Base-by-base conservation (phyloP, 2,888 invertebrate genomes). In the Drosophila limbata region DNA sequence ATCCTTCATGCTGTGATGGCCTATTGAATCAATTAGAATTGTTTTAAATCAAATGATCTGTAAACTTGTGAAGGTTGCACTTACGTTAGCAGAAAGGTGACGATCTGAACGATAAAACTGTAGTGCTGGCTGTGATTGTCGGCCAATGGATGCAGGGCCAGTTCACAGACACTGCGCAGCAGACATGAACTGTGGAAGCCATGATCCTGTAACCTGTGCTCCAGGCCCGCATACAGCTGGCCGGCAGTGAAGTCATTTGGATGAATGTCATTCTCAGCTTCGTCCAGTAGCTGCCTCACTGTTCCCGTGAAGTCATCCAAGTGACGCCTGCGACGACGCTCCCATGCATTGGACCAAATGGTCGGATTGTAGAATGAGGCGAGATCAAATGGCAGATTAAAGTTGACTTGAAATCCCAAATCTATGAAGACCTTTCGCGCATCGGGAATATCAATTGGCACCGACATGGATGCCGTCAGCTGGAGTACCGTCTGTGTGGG, bases 61-160 rank as follows among this genome's bases (percentile, higher is more conserved):
- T 53, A n/a, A 8, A 11, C 9, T 35, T 21, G 13, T 35, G 0
- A 10, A 0, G 0, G 10, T 31, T 13, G 0, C 17, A 84, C 95
- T 94, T 92, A 96, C 96, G 95, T 95, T 52, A 96, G 93, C 51
- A 95, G 91, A 82, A 95, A 94, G 59, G 94, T 94, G 47, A 95
- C 92, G 33, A 96, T 92, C 91, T 96, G 95, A 60, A 95, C 95
- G 0, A 96, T 91, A 9, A 96, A 91, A 5, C 59, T 57, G 9
- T 67, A 60, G 15, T 33, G 92, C 79, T 94, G 94, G 52, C 94
- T 94, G n/a, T 90, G 86, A 25, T 81, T 93, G 13, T 88, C 84
- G 60, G 94, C 94, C 13, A 96, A 91, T 0, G 96, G 95, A 80
- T 94, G 94, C 57, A 94, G 93, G 4, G 95, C 94, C 21, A 95